phyloP scores from a whole-genome alignment of 2,797 vertebrate species.

The Hoplostethus atlanticus region DNA sequence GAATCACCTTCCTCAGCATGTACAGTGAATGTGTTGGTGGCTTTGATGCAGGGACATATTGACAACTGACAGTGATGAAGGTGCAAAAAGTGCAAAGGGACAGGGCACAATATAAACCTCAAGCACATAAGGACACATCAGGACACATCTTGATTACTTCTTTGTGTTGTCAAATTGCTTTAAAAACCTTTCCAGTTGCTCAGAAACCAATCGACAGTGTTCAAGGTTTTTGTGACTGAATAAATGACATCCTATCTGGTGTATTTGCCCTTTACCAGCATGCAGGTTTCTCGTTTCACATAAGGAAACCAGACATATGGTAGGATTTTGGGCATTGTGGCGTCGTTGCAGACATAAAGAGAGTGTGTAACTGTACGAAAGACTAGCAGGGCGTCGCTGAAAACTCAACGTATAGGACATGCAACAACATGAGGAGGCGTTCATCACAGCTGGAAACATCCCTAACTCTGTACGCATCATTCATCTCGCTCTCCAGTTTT shows the following conservation, averaged over 20 bases:
- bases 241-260: no score
- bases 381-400: conserved; percentile 18
- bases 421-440: conserved; percentile 29
- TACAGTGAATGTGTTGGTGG: background rate
- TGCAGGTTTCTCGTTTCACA: no score
- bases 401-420: background rate
- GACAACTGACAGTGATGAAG: background rate
- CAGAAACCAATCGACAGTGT: no score
- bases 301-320: background rate
- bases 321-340: background rate
- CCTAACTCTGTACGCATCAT: conserved; percentile 18
- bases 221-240: no score
- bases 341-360: conserved; percentile 7
- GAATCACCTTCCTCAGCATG: background rate
- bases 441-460: conserved; percentile 37
- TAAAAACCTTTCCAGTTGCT: no score
- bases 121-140: no score
- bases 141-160: no score
- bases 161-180: no score
- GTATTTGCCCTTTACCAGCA: no score
- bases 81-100: background rate
- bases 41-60: background rate
- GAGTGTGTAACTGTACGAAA: conserved; percentile 22
- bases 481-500: conserved; percentile 39
- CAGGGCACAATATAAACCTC: no score